Percentiles rank a stretch among this genome's conserved stretches.
Conservation (phyloP, 2,797 vertebrate species). For the Notoglanidium macrostoma region DNA sequence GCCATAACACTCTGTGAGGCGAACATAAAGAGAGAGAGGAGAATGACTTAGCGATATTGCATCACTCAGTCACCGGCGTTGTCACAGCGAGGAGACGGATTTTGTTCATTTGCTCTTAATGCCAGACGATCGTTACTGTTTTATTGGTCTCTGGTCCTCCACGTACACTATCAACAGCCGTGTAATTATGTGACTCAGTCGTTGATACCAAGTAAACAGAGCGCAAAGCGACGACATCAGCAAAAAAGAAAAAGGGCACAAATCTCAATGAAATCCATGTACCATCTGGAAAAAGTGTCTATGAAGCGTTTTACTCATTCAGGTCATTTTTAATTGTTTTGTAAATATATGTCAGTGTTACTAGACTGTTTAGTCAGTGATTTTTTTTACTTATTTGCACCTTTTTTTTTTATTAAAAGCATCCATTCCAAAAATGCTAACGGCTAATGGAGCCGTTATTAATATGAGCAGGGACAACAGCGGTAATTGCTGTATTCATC, state of each 20-base stretch:
- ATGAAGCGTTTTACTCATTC: background rate
- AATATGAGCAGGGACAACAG: background rate
- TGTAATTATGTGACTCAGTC: constrained; percentile 7
- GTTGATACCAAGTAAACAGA: background rate
- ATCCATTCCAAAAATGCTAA: background rate
- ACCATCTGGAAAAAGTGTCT: background rate
- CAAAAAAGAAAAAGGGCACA: background rate
- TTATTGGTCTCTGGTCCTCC: constrained; percentile 27
- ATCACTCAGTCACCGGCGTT: constrained; percentile 15
- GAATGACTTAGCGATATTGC: constrained; percentile 37
- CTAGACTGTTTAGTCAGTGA: background rate
- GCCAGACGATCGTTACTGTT: constrained; percentile 15
- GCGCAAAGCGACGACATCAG: background rate
- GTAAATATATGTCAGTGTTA: too few species aligned
- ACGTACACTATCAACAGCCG: background rate
- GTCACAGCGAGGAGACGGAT: constrained; percentile 8
- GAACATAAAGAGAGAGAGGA: background rate
- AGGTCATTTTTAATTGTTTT: background rate
- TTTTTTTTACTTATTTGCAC: background rate
- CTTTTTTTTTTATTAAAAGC: background rate
- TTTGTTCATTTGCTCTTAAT: constrained; percentile 33
- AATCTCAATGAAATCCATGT: background rate
- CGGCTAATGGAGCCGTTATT: background rate
- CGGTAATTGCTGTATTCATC: background rate
- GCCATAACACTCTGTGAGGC: constrained; percentile 29